Evolutionary conservation across 2,888 invertebrate species (phyloP).

Genomic region (Nudaria mundana): DNA sequence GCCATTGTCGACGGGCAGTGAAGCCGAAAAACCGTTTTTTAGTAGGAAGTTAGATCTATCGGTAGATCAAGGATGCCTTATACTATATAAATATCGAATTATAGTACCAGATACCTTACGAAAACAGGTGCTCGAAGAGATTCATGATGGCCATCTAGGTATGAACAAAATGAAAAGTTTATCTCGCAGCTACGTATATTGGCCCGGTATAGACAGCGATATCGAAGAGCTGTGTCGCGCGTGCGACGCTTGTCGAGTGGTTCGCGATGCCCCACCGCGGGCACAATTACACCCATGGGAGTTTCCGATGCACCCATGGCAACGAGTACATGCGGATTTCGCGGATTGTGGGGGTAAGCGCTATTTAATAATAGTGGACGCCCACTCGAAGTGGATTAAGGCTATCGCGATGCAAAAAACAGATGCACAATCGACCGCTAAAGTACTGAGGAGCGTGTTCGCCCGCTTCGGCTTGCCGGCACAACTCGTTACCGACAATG

Average conservation of each 20-base stretch:
- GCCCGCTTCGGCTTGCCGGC: background rate
- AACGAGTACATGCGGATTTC: background rate
- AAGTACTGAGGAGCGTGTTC: background rate
- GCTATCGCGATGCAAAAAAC: background rate
- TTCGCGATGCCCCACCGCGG: conserved; percentile 3
- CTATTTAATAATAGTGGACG: background rate
- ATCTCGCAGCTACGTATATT: conserved; percentile 6
- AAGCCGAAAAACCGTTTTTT: too few relatives aligned
- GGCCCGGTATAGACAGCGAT: background rate
- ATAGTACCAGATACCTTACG: background rate
- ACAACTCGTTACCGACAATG: background rate
- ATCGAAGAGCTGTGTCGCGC: conserved; percentile 1
- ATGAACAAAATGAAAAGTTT: conserved; percentile 6
- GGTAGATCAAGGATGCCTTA: background rate
- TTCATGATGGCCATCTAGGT: background rate
- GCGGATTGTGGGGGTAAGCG: background rate
- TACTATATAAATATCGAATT: conserved; percentile 1
- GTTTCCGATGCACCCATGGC: background rate
- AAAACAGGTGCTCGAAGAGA: background rate
- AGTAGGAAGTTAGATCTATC: too few relatives aligned
- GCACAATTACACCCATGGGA: background rate
- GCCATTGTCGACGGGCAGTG: too few relatives aligned
- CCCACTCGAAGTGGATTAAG: background rate
- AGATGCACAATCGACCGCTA: background rate
- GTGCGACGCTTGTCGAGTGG: background rate